Evolutionary conservation across 2,888 invertebrate species (phyloP), one percentile per base, ranked within the genome.

Genomic region (Nineta flava): DNA sequence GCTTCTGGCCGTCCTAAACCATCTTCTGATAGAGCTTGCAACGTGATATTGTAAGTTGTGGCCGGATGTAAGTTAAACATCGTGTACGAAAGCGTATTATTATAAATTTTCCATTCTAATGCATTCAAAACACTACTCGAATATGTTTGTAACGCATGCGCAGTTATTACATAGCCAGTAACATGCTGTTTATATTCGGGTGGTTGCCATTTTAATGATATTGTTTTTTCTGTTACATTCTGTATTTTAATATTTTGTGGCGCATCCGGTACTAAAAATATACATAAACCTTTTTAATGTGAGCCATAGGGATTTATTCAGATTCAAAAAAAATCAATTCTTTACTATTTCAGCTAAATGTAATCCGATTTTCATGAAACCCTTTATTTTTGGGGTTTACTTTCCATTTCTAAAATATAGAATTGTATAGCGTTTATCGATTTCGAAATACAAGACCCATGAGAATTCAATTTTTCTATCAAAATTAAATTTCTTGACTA

Each of bases 41-140:
- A 73, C 35, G 80, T 79, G 19, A 92, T 71, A 55, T 81, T 81
- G 62, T 91, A 92, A 50, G 70, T 69, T 0, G 85, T 81, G 1
- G 85, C 87, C 0, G 90, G 82, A 54, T 81, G 76, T 2, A 92
- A 63, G 59, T 76, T 77, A 13, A 75, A 68, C 13, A 81, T 62
- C 58, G 77, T 75, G 34, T 73, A 72, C 53, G 71, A 69, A 16
- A 71, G 68, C 44, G 77, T 78, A 46, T 68, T 69, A 59, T 76
- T 79, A 12, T 76, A 72, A 26, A 79, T 75, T 53, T 70, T 69
- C 73, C 77, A 81, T 51, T 74, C 74, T 45, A 74, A 66, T 16
- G 70, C 69, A 17, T 65, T 64, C 5, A 75, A 60, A 1, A 67
- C 63, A 52, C 69, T 63, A 38, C 70, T 72, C 1, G 80, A 73